These are phyloP conservation scores for Heliocidaris erythrogramma DNA, from an alignment of 35 echinoderm and acorn worm genomes.

Conservation along the genomic window DNA sequence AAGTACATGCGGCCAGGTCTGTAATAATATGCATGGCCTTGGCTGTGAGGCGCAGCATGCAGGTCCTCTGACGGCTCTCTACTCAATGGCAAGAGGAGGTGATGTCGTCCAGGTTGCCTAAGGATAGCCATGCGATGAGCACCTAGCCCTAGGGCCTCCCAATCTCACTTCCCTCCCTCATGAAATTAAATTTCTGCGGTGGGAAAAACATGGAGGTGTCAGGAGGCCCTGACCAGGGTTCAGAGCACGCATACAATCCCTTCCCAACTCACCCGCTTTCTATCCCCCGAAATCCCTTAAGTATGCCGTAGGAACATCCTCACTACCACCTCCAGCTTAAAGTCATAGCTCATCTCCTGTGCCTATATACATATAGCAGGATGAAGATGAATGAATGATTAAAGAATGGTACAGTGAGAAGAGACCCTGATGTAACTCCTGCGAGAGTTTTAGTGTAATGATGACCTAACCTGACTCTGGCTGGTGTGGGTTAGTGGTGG, in stretches of 20 bases:
- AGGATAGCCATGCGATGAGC: not conserved
- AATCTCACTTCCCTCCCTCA: constrained; percentile 30
- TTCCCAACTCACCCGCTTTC: not conserved
- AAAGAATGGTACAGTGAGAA: not conserved
- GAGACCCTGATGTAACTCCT: not conserved
- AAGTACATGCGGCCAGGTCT: constrained; percentile 28
- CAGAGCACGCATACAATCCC: not conserved
- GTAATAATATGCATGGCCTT: constrained; percentile 33
- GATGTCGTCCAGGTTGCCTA: constrained; percentile 14
- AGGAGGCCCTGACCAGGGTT: not conserved
- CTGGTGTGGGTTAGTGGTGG: not conserved
- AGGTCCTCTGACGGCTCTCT: not conserved
- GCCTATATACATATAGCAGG: not conserved
- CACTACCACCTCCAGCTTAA: not conserved
- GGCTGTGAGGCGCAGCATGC: not conserved
- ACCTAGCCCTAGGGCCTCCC: constrained; percentile 31
- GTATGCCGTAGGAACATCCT: not conserved
- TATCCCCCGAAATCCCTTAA: not conserved
- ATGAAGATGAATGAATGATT: not conserved
- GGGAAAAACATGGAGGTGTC: constrained; percentile 25
- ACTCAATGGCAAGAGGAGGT: not conserved
- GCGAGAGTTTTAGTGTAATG: not conserved
- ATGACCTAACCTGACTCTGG: not conserved
- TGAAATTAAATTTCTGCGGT: constrained; percentile 37
- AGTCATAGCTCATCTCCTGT: not conserved